phyloP scores from a whole-genome alignment of 2,888 invertebrate species.

The Yponomeuta cagnagella region DNA sequence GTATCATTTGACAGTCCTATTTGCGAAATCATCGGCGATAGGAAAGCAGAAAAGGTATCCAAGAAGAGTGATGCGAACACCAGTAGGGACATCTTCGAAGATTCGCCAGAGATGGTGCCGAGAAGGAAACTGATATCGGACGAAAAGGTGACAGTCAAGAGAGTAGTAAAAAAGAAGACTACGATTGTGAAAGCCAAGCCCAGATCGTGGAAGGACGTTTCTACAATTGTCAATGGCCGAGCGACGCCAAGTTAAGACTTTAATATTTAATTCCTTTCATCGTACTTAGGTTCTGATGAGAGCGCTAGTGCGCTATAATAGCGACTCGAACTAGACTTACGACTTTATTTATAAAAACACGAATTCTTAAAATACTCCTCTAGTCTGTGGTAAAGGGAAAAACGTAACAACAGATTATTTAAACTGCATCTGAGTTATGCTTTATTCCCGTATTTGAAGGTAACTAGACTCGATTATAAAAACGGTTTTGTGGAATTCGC shows the following conservation, averaged over 20 bases:
- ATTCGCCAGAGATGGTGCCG: constrained; percentile 51
- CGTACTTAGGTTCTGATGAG: background rate
- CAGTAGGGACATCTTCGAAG: constrained; percentile 65
- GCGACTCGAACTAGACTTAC: too few relatives aligned
- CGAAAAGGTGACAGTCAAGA: constrained; percentile 50
- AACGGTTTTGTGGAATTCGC: too few relatives aligned
- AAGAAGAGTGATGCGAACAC: constrained; percentile 36
- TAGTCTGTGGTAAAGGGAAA: too few relatives aligned
- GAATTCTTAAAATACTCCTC: too few relatives aligned
- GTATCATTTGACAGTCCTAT: constrained; percentile 62
- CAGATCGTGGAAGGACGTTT: constrained; percentile 53
- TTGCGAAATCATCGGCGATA: constrained; percentile 45
- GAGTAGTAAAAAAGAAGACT: constrained; percentile 55
- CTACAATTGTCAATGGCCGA: constrained; percentile 54
- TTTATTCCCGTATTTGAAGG: too few relatives aligned
- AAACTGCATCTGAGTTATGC: too few relatives aligned
- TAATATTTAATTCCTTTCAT: background rate
- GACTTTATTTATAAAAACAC: too few relatives aligned
- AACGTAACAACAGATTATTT: too few relatives aligned
- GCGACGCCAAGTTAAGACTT: constrained; percentile 45
- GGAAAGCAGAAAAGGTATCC: constrained; percentile 26
- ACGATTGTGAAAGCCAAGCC: constrained; percentile 40
- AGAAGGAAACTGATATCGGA: constrained; percentile 49
- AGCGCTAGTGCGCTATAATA: background rate
- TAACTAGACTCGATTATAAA: too few relatives aligned